phyloP scores from a whole-genome alignment of 2,113 vertebrate species.

The Procapra przewalskii region DNA sequence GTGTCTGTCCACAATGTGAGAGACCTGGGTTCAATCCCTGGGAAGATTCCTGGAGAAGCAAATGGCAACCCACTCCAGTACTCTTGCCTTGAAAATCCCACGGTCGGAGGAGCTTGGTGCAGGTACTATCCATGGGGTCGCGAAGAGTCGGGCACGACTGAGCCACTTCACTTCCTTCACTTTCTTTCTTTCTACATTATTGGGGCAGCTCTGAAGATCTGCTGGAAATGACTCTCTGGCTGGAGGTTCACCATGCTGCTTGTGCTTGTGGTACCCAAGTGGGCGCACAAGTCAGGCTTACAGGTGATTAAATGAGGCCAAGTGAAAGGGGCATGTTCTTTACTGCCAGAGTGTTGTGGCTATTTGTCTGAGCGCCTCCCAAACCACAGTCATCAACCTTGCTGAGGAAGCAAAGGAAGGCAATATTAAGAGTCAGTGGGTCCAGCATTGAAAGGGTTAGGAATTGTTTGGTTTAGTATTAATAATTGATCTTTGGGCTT shows the following conservation, averaged over 20 bases:
- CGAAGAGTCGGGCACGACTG: no score
- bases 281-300: no score
- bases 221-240: not conserved
- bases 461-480: not conserved
- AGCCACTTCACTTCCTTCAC: no score
- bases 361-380: not conserved
- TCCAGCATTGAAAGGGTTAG: not conserved
- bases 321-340: fast-evolving
- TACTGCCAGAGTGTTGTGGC: fast-evolving
- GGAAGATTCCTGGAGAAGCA: no score
- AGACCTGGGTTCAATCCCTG: no score
- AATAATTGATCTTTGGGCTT: not conserved
- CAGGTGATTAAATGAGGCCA: not conserved
- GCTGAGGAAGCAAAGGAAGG: not conserved
- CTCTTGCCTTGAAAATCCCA: no score
- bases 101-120: no score
- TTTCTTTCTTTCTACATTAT: not conserved
- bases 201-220: no score
- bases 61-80: no score
- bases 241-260: not conserved
- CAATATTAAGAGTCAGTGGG: not conserved
- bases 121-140: no score
- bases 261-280: fast-evolving
- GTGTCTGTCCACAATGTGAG: no score
- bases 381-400: not conserved